These are phyloP conservation scores for Anarhynchus alexandrinus DNA, from an alignment of 2,113 vertebrate species.

Conservation along the genomic window DNA sequence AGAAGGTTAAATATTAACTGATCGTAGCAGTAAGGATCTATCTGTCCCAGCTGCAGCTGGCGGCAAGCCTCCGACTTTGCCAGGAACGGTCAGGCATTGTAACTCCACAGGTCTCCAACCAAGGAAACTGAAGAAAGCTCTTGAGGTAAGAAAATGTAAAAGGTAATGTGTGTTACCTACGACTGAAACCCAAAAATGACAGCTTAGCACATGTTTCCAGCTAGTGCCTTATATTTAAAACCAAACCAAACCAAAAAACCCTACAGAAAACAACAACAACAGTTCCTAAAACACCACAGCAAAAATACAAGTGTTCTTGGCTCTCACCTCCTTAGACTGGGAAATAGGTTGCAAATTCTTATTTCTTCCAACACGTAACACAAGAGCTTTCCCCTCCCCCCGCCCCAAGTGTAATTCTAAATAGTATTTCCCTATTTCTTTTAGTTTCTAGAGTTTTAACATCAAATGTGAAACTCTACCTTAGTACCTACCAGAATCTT, in stretches of 20 bases:
- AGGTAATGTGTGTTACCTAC: neutral
- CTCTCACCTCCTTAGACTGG: neutral
- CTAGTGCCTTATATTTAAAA: neutral
- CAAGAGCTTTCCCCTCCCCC: neutral
- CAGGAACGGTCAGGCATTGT: neutral
- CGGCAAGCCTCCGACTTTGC: neutral
- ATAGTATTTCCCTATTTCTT: neutral
- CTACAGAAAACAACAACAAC: neutral
- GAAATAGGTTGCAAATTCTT: neutral
- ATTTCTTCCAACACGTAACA: neutral
- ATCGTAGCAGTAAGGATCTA: neutral
- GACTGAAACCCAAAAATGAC: neutral
- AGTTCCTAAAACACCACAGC: neutral
- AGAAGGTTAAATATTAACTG: constrained; percentile 43
- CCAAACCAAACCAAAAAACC: neutral
- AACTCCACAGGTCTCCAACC: neutral
- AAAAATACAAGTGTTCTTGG: neutral
- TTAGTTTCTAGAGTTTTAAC: neutral
- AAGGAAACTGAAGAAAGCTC: neutral
- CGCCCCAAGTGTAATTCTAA: neutral
- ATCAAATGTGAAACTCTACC: neutral
- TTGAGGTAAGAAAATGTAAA: neutral
- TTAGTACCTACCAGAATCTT: neutral
- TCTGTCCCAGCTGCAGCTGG: neutral
- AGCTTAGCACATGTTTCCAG: neutral